Conservation (phyloP, 2,888 invertebrate genomes). For the Eugnorisma glareosa region DNA sequence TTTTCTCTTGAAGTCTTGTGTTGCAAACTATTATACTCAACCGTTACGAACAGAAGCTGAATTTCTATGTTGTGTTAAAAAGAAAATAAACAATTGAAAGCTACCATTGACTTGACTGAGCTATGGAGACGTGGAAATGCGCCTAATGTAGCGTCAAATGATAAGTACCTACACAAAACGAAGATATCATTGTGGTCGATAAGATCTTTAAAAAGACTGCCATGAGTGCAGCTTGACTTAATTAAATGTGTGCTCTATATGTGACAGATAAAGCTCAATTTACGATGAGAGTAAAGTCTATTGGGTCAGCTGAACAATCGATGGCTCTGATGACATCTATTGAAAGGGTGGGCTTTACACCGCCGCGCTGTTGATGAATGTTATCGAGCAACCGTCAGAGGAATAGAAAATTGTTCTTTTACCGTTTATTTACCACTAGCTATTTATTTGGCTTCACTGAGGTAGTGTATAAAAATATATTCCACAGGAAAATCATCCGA, state of each 20-base stretch:
- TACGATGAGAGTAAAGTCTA: not conserved
- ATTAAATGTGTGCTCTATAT: constrained; percentile 9
- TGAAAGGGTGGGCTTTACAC: constrained; percentile 11
- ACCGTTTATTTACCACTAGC: not conserved
- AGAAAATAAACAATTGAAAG: not conserved
- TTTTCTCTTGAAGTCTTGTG: constrained; percentile 3
- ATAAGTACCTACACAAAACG: not conserved
- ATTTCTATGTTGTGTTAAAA: not conserved
- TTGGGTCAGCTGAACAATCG: not conserved
- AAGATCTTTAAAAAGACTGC: not conserved
- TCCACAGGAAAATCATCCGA: not conserved
- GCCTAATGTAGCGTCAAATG: constrained; percentile 1
- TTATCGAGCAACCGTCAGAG: constrained; percentile 10
- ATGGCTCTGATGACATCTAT: constrained; percentile 5
- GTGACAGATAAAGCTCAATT: not conserved
- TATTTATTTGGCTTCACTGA: not conserved
- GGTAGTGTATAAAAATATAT: not conserved
- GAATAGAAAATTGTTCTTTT: not conserved
- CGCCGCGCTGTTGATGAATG: constrained; percentile 25
- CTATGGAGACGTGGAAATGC: not conserved
- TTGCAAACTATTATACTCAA: not conserved
- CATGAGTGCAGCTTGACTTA: not conserved
- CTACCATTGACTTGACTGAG: not conserved
- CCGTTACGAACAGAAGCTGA: not conserved
- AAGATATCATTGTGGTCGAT: constrained; percentile 24